These are phyloP conservation scores for Pachypanchax playfairii DNA, from an alignment of 2,113 vertebrate genomes.

Conservation along the genomic window DNA sequence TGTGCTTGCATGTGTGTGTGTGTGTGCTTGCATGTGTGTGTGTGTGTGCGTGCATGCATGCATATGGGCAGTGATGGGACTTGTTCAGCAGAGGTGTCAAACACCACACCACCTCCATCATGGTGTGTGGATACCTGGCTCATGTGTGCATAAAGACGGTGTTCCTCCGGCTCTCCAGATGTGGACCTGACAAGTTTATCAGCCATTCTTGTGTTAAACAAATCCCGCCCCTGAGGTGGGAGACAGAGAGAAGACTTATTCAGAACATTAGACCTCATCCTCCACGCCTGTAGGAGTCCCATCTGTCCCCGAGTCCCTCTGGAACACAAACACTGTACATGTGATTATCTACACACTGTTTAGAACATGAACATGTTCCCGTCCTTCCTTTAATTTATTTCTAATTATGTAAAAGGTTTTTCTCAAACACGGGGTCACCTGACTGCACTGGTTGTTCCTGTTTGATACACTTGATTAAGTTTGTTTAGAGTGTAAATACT, in stretches of 20 bases:
- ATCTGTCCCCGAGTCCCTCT: constrained; percentile 64
- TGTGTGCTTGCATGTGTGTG: too few relatives aligned
- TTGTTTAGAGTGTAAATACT: too few relatives aligned
- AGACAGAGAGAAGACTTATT: constrained; percentile 58
- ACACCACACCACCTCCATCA: constrained; percentile 45
- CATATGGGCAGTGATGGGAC: too few relatives aligned
- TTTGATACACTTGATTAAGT: too few relatives aligned
- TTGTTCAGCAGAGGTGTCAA: constrained; percentile 38
- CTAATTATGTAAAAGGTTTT: too few relatives aligned
- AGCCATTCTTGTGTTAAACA: constrained; percentile 69
- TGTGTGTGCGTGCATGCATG: too few relatives aligned
- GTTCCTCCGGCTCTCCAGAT: constrained; percentile 65
- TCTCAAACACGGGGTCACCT: too few relatives aligned
- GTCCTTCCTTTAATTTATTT: too few relatives aligned
- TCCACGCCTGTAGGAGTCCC: constrained; percentile 69
- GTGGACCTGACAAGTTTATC: constrained; percentile 73
- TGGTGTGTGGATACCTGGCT: constrained; percentile 57
- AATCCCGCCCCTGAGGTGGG: constrained; percentile 47
- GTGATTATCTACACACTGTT: constrained; percentile 25
- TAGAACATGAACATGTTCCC: too few relatives aligned
- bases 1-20: too few relatives aligned
- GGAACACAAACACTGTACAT: not conserved
- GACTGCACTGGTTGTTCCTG: too few relatives aligned
- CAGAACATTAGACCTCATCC: constrained; percentile 69
- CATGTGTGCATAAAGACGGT: constrained; percentile 31